These are phyloP conservation scores for Dione juno DNA, from an alignment of 2,888 invertebrate genomes.

Conservation along the genomic window DNA sequence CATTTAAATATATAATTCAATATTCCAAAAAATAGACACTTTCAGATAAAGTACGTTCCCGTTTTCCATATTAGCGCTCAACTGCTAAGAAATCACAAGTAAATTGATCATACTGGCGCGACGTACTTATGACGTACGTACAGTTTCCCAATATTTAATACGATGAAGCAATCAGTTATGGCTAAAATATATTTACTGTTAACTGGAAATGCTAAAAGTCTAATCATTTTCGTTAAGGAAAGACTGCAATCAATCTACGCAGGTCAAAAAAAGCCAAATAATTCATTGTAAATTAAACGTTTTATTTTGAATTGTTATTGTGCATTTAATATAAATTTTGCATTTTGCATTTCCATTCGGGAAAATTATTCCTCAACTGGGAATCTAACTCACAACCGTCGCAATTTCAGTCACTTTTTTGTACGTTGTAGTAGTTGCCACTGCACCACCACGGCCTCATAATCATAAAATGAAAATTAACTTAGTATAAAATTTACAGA, in stretches of 20 bases:
- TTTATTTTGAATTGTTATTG: background rate
- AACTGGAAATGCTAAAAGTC: background rate
- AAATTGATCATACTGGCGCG: constrained; percentile 10
- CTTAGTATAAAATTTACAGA: too few relatives aligned
- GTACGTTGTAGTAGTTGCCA: too few relatives aligned
- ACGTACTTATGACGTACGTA: constrained; percentile 23
- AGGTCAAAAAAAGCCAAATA: background rate
- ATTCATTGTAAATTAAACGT: background rate
- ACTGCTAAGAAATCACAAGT: constrained; percentile 21
- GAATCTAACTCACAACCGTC: too few relatives aligned
- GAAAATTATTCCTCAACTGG: too few relatives aligned
- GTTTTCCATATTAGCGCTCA: constrained; percentile 24
- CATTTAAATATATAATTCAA: too few relatives aligned
- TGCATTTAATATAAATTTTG: too few relatives aligned
- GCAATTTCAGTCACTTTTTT: too few relatives aligned
- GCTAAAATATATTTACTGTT: background rate
- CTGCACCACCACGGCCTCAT: too few relatives aligned
- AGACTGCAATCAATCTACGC: background rate
- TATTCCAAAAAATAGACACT: too few relatives aligned
- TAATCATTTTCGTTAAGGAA: background rate
- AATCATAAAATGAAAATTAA: too few relatives aligned
- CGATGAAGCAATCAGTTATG: background rate
- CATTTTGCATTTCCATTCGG: too few relatives aligned
- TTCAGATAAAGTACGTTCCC: constrained; percentile 11
- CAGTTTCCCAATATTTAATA: constrained; percentile 15